These are phyloP conservation scores for Belonocnema kinseyi DNA, from an alignment of 1,140 invertebrate genomes.

Conservation along the genomic window DNA sequence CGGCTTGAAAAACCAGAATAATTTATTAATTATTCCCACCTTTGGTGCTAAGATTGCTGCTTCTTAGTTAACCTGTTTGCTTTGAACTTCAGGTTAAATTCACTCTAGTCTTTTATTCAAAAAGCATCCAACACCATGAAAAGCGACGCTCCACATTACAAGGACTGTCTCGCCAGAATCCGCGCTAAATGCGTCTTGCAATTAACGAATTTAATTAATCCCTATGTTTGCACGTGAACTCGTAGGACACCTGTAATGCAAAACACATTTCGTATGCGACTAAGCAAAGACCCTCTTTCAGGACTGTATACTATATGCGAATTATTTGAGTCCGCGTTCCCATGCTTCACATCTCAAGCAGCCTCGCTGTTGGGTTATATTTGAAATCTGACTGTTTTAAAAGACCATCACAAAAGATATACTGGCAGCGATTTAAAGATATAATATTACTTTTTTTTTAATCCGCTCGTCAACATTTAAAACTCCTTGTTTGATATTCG, in stretches of 20 bases:
- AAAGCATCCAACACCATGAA: neutral
- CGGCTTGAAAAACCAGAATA: too few relatives aligned
- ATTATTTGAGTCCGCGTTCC: neutral
- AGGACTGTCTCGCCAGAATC: constrained; percentile 42
- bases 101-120: neutral
- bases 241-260: neutral
- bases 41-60: too few relatives aligned
- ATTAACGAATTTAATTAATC: constrained; percentile 75
- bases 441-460: too few relatives aligned
- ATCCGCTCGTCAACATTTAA: neutral
- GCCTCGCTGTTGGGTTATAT: neutral
- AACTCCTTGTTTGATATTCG: neutral
- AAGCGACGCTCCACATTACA: constrained; percentile 42
- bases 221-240: constrained; percentile 58
- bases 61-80: neutral
- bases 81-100: neutral
- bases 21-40: too few relatives aligned
- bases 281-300: constrained; percentile 16
- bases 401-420: too few relatives aligned
- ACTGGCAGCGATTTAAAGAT: too few relatives aligned
- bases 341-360: neutral
- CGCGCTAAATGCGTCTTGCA: constrained; percentile 69
- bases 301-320: neutral
- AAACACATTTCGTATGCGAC: constrained; percentile 26
- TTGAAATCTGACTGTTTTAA: neutral